Conservation (phyloP, 2,888 invertebrate species). For the Ceratothoa steindachneri region DNA sequence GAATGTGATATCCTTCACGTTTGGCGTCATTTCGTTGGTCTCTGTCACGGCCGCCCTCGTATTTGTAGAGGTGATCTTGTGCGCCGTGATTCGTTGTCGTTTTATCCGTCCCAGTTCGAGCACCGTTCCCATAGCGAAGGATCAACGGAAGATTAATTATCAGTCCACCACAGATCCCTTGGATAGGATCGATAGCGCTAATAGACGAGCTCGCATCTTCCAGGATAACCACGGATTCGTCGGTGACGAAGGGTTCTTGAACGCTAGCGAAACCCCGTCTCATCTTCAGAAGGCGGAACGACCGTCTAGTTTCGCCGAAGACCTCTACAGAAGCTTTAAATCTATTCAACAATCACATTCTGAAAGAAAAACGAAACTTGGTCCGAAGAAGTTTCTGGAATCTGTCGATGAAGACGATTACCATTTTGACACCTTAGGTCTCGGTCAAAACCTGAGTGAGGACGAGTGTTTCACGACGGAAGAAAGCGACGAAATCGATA, state of each 20-base stretch:
- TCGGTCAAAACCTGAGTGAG: conserved; percentile 8
- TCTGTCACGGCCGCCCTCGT: not conserved
- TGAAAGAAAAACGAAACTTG: not conserved
- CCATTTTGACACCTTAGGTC: conserved; percentile 35
- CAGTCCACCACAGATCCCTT: not conserved
- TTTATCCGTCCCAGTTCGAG: not conserved
- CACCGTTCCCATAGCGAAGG: not conserved
- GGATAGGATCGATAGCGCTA: not conserved
- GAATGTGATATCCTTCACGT: not conserved
- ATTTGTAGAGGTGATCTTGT: not conserved
- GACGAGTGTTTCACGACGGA: not conserved
- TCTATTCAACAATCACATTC: not conserved
- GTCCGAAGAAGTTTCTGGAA: conserved; percentile 30
- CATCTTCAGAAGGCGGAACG: not conserved
- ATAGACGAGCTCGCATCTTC: not conserved
- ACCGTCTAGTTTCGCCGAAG: conserved; percentile 1
- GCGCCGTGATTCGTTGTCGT: no score
- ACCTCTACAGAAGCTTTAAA: not conserved
- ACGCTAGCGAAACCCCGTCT: no score
- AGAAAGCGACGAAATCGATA: not conserved
- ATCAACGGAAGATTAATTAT: not conserved
- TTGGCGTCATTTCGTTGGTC: not conserved
- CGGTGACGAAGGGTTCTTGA: not conserved
- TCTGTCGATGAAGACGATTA: conserved; percentile 44
- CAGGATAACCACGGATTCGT: not conserved